A percentile compares a stretch with the other conserved stretches of the same genome.
These are phyloP conservation scores for Oceanodroma leucorhoa DNA, from an alignment of 2,797 vertebrate species.

Conservation along the genomic window DNA sequence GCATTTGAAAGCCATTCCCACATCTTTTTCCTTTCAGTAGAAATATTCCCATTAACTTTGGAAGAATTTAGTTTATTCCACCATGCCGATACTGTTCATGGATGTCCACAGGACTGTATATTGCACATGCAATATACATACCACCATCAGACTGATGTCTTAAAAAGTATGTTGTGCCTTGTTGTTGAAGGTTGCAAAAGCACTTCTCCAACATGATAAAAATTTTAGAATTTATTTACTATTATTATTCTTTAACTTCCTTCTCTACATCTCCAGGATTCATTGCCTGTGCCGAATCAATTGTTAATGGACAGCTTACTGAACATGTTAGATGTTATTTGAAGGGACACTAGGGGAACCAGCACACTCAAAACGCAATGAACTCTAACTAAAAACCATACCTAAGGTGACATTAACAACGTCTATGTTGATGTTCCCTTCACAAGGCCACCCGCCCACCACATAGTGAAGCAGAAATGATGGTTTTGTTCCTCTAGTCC, in stretches of 20 bases:
- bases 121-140: not conserved
- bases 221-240: not conserved
- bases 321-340: not conserved
- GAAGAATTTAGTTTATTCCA: not conserved
- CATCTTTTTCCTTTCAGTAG: not conserved
- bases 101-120: not conserved
- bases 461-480: not conserved
- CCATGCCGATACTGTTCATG: not conserved
- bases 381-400: not conserved
- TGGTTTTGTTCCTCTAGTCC: not conserved
- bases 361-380: not conserved
- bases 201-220: not conserved
- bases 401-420: not conserved
- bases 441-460: not conserved
- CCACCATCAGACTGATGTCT: not conserved
- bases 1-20: not conserved
- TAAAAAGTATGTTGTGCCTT: not conserved
- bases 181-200: not conserved
- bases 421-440: not conserved
- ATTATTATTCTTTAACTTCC: not conserved
- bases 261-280: not conserved
- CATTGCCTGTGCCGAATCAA: not conserved
- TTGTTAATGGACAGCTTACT: not conserved
- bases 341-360: not conserved
- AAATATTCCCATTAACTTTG: not conserved